Percentiles rank a stretch among this genome's conserved stretches.
phyloP scores from a whole-genome alignment of 2,888 invertebrate genomes.

The Apamea monoglypha region DNA sequence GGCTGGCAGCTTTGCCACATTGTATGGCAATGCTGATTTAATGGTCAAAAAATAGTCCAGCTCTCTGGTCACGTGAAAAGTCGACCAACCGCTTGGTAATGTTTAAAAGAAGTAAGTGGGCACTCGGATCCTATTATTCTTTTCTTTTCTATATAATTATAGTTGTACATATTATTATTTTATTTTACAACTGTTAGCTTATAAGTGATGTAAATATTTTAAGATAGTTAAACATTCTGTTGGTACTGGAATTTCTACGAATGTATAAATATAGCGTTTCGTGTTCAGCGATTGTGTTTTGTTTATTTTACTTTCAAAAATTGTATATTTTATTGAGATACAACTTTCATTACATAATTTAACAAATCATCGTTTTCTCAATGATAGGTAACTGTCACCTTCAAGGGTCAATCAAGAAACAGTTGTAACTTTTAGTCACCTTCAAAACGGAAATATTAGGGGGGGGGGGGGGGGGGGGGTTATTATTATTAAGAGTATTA shows the following conservation, averaged over 20 bases:
- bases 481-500: too few species aligned
- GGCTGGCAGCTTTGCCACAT: too few species aligned
- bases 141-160: too few species aligned
- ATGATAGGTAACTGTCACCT: too few species aligned
- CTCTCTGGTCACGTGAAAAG: too few species aligned
- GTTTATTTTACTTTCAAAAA: background rate
- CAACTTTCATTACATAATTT: background rate
- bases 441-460: background rate
- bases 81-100: background rate
- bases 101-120: background rate
- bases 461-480: too few species aligned
- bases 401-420: background rate
- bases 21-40: background rate
- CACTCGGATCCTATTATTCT: background rate
- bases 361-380: background rate
- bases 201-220: too few species aligned
- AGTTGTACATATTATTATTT: too few species aligned
- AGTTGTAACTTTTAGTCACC: background rate
- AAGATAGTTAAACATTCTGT: too few species aligned
- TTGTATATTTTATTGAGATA: background rate
- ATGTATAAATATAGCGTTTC: background rate
- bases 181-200: too few species aligned
- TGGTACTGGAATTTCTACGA: too few species aligned
- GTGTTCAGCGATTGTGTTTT: background rate
- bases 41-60: background rate